Conservation (phyloP, 2,888 invertebrate genomes). For the Caenorhabditis sp. region DNA sequence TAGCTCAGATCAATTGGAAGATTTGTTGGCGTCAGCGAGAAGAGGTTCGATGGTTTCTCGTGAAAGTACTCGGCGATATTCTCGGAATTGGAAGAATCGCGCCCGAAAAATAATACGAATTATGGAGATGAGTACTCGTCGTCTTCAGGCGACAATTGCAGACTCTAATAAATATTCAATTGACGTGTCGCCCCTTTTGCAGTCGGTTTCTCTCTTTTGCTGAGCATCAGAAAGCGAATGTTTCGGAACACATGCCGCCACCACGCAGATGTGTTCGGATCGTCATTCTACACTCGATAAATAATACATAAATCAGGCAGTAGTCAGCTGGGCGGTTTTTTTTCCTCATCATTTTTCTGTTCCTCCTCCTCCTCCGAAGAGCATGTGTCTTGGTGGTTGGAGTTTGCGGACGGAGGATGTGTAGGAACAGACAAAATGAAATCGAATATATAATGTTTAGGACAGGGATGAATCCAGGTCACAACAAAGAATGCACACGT, state of each 20-base stretch:
- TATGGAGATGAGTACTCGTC: slow-evolving; percentile 5
- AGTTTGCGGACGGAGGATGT: not conserved
- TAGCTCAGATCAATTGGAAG: no score
- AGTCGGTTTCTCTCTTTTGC: slow-evolving; percentile 5
- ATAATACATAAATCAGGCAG: slow-evolving; percentile 47
- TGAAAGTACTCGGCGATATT: no score
- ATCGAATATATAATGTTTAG: slow-evolving; percentile 50
- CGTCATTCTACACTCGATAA: slow-evolving; percentile 48
- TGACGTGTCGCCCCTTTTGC: not conserved
- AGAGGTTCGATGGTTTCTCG: no score
- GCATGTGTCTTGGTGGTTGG: not conserved
- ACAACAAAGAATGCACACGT: not conserved
- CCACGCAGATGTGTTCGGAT: not conserved
- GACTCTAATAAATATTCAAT: slow-evolving; percentile 25
- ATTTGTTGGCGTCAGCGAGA: no score
- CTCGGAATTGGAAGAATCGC: no score
- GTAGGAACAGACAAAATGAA: slow-evolving; percentile 12
- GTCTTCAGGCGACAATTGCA: slow-evolving; percentile 9
- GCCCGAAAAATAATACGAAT: slow-evolving; percentile 9
- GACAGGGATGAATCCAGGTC: not conserved
- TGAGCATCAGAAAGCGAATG: slow-evolving; percentile 8
- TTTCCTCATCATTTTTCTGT: no score
- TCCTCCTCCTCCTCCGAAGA: no score
- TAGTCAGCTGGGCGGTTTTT: slow-evolving; percentile 23
- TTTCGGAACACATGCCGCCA: not conserved